Percentiles rank a stretch among this genome's conserved stretches.
phyloP scores from a whole-genome alignment of 2,113 vertebrate genomes.

The Heliornis fulica region DNA sequence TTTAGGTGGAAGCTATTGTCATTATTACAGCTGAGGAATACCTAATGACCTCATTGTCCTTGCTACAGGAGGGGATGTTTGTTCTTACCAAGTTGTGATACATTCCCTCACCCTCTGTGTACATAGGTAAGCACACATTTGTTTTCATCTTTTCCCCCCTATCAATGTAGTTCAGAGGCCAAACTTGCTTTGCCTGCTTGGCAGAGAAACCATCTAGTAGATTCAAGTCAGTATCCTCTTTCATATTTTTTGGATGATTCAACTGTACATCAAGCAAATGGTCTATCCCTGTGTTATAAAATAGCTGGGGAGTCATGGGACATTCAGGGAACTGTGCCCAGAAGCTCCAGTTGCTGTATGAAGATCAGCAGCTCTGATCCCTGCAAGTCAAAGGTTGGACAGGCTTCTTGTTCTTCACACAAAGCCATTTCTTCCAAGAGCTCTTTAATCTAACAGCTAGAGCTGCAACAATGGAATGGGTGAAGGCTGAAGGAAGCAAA shows the following conservation, averaged over 20 bases:
- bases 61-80: not conserved
- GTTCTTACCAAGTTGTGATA: not conserved
- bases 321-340: not conserved
- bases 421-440: not conserved
- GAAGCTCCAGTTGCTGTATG: not conserved
- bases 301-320: slow-evolving; percentile 6
- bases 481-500: not conserved
- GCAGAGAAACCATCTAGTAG: not conserved
- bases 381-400: not conserved
- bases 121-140: not conserved
- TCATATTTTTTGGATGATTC: slow-evolving; percentile 15
- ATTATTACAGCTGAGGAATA: not conserved
- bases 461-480: not conserved
- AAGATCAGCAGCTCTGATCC: not conserved
- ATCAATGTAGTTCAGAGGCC: not conserved
- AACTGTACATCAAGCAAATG: not conserved
- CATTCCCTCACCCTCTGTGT: not conserved
- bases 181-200: slow-evolving; percentile 4
- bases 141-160: not conserved
- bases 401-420: not conserved
- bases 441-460: not conserved
- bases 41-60: not conserved
- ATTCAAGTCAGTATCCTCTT: slow-evolving; percentile 22
- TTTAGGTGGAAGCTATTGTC: not conserved
- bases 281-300: not conserved